Conservation (phyloP, 2,888 invertebrate species). For the Drosophila eohydei region DNA sequence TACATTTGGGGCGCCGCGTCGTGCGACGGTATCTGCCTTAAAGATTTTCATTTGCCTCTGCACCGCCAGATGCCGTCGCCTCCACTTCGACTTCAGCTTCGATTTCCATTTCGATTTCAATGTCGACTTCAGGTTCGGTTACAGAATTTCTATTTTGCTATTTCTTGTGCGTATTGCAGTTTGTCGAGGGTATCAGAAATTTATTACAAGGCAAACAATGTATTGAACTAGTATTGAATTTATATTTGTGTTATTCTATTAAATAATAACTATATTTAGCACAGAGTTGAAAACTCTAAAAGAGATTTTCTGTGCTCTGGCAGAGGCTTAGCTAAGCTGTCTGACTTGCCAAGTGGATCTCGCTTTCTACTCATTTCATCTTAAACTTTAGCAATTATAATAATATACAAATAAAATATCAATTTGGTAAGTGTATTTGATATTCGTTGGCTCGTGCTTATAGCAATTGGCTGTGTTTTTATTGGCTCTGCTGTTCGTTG, state of each 20-base stretch:
- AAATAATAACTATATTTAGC: not conserved
- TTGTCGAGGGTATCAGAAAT: not conserved
- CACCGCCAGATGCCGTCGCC: not conserved
- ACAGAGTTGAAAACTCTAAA: too few relatives aligned
- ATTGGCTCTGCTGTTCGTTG: slow-evolving; percentile 40
- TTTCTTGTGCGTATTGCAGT: slow-evolving; percentile 13
- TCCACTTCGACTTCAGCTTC: slow-evolving; percentile 28
- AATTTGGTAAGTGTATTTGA: slow-evolving; percentile 13
- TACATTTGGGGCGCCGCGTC: slow-evolving; percentile 60
- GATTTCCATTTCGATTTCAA: slow-evolving; percentile 39
- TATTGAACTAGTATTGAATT: too few relatives aligned
- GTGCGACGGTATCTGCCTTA: slow-evolving; percentile 20
- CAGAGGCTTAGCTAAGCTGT: too few relatives aligned
- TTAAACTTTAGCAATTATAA: not conserved
- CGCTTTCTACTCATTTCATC: too few relatives aligned
- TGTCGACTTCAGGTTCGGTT: slow-evolving; percentile 39
- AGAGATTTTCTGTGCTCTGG: too few relatives aligned
- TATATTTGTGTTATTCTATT: not conserved
- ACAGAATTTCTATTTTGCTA: slow-evolving; percentile 49
- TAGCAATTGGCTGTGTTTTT: slow-evolving; percentile 7
- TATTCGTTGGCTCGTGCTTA: not conserved
- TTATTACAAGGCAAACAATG: not conserved
- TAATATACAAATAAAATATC: not conserved
- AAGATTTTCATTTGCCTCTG: slow-evolving; percentile 18
- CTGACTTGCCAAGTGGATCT: too few relatives aligned